A percentile compares a stretch with the other conserved stretches of the same genome.
Evolutionary conservation across 2,888 invertebrate species (phyloP).

Genomic region (Eupithecia subfuscata): DNA sequence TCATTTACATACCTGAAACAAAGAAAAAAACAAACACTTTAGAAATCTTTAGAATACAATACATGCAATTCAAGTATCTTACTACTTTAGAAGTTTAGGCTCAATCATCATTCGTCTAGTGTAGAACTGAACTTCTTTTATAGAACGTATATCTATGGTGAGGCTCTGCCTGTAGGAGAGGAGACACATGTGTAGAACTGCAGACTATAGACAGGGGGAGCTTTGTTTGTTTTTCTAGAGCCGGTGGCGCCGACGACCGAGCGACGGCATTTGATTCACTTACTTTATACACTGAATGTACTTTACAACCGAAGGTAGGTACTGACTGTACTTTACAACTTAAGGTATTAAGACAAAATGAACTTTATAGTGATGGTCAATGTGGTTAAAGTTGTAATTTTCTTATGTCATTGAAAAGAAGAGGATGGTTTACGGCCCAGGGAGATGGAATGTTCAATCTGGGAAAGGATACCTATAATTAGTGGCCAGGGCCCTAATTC

Average conservation of each 20-base stretch:
- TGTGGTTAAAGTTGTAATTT: background rate
- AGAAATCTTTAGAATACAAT: background rate
- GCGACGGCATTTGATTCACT: constrained; percentile 13
- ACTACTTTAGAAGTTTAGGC: background rate
- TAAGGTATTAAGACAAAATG: background rate
- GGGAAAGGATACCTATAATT: background rate
- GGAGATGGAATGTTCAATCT: background rate
- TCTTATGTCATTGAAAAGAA: background rate
- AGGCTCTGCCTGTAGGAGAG: background rate
- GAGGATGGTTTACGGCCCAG: background rate
- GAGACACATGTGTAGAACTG: constrained; percentile 5
- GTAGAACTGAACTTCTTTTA: background rate
- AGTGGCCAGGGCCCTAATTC: no score
- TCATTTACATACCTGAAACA: constrained; percentile 3
- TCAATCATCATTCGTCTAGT: background rate
- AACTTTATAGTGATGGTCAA: constrained; percentile 7
- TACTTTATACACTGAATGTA: constrained; percentile 9
- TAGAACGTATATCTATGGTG: background rate
- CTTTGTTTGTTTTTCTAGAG: constrained; percentile 23
- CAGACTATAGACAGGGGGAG: constrained; percentile 4
- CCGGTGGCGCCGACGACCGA: constrained; percentile 2
- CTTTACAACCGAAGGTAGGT: background rate
- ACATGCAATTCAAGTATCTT: background rate
- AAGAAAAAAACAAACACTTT: background rate
- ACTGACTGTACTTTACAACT: background rate